phyloP scores from a whole-genome alignment of 2,113 vertebrate species.

The Glaucomys volans region DNA sequence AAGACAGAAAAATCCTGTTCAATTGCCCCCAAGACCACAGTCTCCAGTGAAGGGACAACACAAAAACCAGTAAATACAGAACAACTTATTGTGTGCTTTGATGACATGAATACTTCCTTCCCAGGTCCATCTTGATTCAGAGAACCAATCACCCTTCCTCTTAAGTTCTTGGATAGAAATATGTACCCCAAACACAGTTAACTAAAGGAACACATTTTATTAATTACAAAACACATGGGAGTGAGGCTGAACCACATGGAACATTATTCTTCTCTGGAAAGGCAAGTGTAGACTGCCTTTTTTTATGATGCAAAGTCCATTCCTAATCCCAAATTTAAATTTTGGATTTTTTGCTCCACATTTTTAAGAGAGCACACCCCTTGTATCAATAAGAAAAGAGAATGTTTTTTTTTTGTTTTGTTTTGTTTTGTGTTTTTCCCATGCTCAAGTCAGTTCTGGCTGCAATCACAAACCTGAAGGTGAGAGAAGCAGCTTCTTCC shows the following conservation, averaged over 20 bases:
- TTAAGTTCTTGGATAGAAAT: neutral
- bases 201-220: neutral
- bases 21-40: neutral
- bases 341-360: neutral
- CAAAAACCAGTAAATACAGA: neutral
- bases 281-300: neutral
- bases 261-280: neutral
- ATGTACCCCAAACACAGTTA: neutral
- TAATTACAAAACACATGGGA: neutral
- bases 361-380: neutral
- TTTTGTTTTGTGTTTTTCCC: no score
- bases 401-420: no score
- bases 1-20: neutral
- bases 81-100: neutral
- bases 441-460: neutral
- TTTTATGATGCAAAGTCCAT: neutral
- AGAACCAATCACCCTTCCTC: neutral
- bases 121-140: neutral
- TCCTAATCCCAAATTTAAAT: neutral
- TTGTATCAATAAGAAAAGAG: neutral
- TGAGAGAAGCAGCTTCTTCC: neutral
- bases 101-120: neutral
- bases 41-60: neutral
- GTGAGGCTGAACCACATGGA: neutral
- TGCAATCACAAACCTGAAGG: neutral